Conservation (phyloP, 2,888 invertebrate species). For the Polydrusus cervinus region DNA sequence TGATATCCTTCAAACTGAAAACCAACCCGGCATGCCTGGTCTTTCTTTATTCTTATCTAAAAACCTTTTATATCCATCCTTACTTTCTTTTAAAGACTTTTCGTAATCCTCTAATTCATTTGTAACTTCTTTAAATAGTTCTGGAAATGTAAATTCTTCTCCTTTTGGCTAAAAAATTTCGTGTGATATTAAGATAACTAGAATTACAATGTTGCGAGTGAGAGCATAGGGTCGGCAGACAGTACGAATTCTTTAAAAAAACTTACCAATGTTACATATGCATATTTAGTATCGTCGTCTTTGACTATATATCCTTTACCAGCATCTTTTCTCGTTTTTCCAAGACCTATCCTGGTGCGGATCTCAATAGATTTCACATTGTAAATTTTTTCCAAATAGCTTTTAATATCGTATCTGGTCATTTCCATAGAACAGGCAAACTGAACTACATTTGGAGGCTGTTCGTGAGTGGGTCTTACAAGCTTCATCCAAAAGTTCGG, state of each 20-base stretch:
- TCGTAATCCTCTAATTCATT: conserved; percentile 76
- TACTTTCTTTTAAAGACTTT: conserved; percentile 77
- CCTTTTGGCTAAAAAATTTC: conserved; percentile 78
- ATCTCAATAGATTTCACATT: conserved; percentile 86
- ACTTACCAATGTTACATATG: conserved; percentile 85
- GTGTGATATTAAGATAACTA: not conserved
- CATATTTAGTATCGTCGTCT: conserved; percentile 87
- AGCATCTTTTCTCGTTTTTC: conserved; percentile 78
- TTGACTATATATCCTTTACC: conserved; percentile 81
- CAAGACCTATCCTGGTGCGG: conserved; percentile 82
- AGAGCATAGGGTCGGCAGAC: too few species aligned
- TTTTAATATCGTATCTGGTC: conserved; percentile 91
- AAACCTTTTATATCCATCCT: conserved; percentile 76
- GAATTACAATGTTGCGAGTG: too few species aligned
- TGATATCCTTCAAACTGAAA: conserved; percentile 74
- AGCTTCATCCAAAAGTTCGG: conserved; percentile 99
- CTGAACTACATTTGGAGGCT: conserved; percentile 87
- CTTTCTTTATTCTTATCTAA: conserved; percentile 79
- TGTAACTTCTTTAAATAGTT: conserved; percentile 76
- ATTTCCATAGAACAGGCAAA: conserved; percentile 96
- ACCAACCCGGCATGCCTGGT: conserved; percentile 87
- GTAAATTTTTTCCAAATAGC: conserved; percentile 97
- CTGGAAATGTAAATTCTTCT: conserved; percentile 84
- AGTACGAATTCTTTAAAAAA: not conserved
- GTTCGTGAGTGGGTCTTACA: conserved; percentile 78